These are phyloP conservation scores for Aphelocoma coerulescens DNA, from an alignment of 2,113 vertebrate genomes.

Conservation along the genomic window DNA sequence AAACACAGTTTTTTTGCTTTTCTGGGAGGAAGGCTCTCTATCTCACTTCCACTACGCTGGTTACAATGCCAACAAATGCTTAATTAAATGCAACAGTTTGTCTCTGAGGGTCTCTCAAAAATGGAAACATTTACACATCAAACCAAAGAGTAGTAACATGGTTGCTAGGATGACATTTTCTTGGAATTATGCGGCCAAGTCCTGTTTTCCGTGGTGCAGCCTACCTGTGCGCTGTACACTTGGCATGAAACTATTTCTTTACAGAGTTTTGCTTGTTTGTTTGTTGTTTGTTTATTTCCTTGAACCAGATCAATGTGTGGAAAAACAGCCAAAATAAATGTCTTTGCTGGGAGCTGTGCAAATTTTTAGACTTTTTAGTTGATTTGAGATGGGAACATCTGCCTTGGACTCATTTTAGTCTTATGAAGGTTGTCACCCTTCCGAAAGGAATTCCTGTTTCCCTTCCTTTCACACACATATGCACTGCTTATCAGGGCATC, in stretches of 20 bases:
- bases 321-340: slow-evolving; percentile 39
- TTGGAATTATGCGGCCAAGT: not conserved
- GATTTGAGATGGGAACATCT: slow-evolving; percentile 69
- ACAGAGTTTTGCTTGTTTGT: not conserved
- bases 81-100: not conserved
- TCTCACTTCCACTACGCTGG: not conserved
- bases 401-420: slow-evolving; percentile 18
- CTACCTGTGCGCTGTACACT: not conserved
- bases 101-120: not conserved
- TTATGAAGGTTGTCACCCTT: slow-evolving; percentile 65
- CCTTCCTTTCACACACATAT: slow-evolving; percentile 63
- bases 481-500: slow-evolving; percentile 48
- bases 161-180: not conserved
- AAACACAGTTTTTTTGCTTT: not conserved
- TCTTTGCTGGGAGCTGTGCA: slow-evolving; percentile 22
- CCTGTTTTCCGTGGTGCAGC: not conserved
- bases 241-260: not conserved
- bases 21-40: not conserved
- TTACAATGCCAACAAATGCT: not conserved
- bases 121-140: not conserved
- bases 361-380: slow-evolving; percentile 33
- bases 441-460: slow-evolving; percentile 79
- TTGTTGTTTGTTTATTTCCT: not conserved
- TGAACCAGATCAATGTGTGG: not conserved
- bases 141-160: not conserved